These are phyloP conservation scores for Machaerirhynchus nigripectus DNA, from an alignment of 2,113 vertebrate genomes.

Conservation along the genomic window DNA sequence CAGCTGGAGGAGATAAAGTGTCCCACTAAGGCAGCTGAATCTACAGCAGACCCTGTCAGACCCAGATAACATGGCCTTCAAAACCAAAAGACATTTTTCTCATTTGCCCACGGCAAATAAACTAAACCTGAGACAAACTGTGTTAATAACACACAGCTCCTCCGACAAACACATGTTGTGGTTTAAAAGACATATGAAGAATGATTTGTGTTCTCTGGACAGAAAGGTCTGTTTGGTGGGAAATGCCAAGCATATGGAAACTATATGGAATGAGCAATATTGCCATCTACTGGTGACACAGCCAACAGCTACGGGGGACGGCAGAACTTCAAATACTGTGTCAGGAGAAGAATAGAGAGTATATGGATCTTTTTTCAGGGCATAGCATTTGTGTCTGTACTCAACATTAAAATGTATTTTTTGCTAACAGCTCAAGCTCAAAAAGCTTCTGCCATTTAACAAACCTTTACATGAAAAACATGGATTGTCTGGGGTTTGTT, in stretches of 20 bases:
- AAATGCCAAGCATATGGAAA: background rate
- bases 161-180: background rate
- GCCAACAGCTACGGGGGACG: background rate
- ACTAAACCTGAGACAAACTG: background rate
- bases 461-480: background rate
- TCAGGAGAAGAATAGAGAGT: background rate
- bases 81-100: background rate
- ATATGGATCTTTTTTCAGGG: background rate
- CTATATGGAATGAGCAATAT: background rate
- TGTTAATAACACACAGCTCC: background rate
- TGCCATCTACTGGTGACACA: conserved; percentile 42
- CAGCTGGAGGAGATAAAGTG: background rate
- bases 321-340: too few relatives aligned
- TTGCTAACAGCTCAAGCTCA: background rate
- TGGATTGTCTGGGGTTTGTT: background rate
- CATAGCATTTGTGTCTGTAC: background rate
- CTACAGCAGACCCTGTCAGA: background rate
- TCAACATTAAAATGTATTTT: background rate
- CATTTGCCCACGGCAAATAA: background rate
- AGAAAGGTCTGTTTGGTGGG: background rate
- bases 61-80: rapidly evolving
- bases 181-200: background rate
- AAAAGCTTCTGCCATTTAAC: background rate
- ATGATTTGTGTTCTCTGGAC: background rate
- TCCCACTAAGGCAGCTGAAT: background rate